Evolutionary conservation across 2,888 invertebrate species (phyloP).

Genomic region (Tipula confusa): DNA sequence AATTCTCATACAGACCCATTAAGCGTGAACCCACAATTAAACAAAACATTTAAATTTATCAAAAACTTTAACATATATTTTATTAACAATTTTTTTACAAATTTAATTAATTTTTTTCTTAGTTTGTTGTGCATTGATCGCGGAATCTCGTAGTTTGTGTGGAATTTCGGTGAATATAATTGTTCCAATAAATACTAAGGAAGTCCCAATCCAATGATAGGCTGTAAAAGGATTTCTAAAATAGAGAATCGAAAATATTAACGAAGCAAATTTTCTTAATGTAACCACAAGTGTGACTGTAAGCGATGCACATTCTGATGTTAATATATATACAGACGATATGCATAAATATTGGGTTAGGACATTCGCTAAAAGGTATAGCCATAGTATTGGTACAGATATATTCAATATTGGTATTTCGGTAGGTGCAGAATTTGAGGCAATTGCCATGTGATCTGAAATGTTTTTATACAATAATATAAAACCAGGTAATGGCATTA

Average conservation of each 20-base stretch:
- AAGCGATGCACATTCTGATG: conserved; percentile 88
- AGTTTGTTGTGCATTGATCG: conserved; percentile 58
- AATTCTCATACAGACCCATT: too few relatives aligned
- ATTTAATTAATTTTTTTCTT: background rate
- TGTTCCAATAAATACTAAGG: conserved; percentile 88
- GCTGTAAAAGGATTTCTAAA: conserved; percentile 91
- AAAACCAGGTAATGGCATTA: conserved; percentile 87
- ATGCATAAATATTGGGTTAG: conserved; percentile 92
- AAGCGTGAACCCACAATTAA: too few relatives aligned
- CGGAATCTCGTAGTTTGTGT: conserved; percentile 76
- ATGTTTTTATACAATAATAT: conserved; percentile 73
- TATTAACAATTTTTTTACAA: too few relatives aligned
- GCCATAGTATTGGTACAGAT: conserved; percentile 66
- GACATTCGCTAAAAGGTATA: conserved; percentile 76
- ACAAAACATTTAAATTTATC: too few relatives aligned
- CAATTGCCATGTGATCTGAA: conserved; percentile 67
- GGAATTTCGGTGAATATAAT: conserved; percentile 82
- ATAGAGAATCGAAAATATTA: conserved; percentile 89
- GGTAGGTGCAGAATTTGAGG: conserved; percentile 59
- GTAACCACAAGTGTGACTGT: conserved; percentile 96
- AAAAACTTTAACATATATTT: too few relatives aligned
- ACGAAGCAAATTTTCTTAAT: conserved; percentile 87
- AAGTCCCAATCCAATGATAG: conserved; percentile 86
- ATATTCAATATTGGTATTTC: conserved; percentile 57
- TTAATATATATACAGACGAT: conserved; percentile 88